Evolutionary conservation across 2,113 vertebrate genomes (phyloP), one percentile per base, ranked within the genome.

Genomic region (Climacteris rufus): DNA sequence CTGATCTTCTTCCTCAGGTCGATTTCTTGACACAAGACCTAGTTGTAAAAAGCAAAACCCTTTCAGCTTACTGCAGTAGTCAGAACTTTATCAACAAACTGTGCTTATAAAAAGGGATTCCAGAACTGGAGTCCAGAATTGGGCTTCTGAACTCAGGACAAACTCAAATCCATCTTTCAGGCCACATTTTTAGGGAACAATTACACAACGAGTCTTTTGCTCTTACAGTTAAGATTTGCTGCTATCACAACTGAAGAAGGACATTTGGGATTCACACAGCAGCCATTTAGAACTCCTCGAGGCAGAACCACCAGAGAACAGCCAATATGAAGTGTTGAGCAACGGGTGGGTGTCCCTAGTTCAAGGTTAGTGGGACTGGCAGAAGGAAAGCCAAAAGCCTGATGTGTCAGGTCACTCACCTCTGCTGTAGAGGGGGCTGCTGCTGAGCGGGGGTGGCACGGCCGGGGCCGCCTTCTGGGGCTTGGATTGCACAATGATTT

Each of bases 341-440:
- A 89, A 21, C 25, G 20, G 37, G n/a, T n/a, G 42, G n/a, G 33
- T 27, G 15, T 25, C 30, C 25, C 42, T 0, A 0, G 63, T 8
- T 57, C 0, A 6, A 47, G 15, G 40, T 50, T 54, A 30, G 27
- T 45, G 66, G 63, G 37, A n/a, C 1, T 35, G 75, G 47, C 30
- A 82, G 63, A 49, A 82, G 60, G 30, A 47, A 52, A 76, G 65
- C 65, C n/a, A 61, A 71, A 54, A 71, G 50, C 6, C n/a, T 54
- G 81, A 9, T 10, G 0, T 13, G 53, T 7, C 45, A 47, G 66
- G 42, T 19, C 20, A 93, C 98, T 98, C 90, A 99, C 99, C 99
- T 98, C 99, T 97, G 79, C 99, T 98, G 95, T 99, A 99, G 17
- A 99, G 98, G 3, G 99, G 99, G 42, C 99, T 99, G 97, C 99